A percentile compares a stretch with the other conserved stretches of the same genome.
phyloP scores from a whole-genome alignment of 2,888 invertebrate genomes.

The Gibbula magus region DNA sequence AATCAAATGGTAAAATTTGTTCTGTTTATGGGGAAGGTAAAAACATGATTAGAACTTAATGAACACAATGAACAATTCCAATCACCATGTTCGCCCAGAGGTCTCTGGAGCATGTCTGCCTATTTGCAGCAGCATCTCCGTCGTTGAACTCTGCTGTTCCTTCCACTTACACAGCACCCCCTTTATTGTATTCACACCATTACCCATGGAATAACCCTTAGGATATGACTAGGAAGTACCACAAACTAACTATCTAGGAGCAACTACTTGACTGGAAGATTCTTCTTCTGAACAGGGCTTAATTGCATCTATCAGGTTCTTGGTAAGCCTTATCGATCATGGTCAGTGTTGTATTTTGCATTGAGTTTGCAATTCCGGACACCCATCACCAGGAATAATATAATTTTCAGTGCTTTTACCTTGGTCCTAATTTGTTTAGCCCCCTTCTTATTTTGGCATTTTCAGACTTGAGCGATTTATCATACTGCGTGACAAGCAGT shows the following conservation, averaged over 20 bases:
- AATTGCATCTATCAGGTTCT: background rate
- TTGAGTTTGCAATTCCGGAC: background rate
- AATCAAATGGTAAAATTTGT: too few species aligned
- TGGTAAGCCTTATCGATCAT: background rate
- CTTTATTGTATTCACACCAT: background rate
- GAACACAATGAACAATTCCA: too few species aligned
- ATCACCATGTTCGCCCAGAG: too few species aligned
- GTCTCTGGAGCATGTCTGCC: too few species aligned
- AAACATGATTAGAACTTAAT: too few species aligned
- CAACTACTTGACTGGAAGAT: background rate
- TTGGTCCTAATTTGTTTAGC: background rate
- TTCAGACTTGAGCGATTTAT: background rate
- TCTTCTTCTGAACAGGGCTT: background rate
- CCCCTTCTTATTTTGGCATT: constrained; percentile 3
- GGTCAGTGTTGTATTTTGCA: background rate
- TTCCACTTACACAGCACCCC: background rate
- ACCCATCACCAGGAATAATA: background rate
- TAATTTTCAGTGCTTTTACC: background rate
- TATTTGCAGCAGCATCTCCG: too few species aligned
- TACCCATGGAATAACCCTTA: background rate
- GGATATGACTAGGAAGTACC: background rate
- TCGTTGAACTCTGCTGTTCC: too few species aligned
- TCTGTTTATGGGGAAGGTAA: too few species aligned
- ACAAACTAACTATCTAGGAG: background rate
- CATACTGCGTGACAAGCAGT: background rate